A percentile compares a stretch with the other conserved stretches of the same genome.
Evolutionary conservation across 1,140 invertebrate genomes (phyloP).

Genomic region (Listronotus oregonensis): DNA sequence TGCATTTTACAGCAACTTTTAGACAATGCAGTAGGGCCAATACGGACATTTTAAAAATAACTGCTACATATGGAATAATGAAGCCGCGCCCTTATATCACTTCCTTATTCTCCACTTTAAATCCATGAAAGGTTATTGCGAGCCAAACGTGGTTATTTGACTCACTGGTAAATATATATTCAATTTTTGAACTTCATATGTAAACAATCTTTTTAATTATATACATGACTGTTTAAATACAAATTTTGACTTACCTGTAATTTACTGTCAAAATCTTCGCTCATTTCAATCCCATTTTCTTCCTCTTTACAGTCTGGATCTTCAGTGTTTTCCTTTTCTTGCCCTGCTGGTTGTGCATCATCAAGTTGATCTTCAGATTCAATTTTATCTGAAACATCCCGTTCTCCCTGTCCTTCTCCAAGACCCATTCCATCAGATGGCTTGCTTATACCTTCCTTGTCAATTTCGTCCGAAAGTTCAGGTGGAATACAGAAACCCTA

Average conservation of each 20-base stretch:
- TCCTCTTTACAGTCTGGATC: constrained; percentile 87
- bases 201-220: no score
- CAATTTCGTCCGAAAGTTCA: constrained; percentile 73
- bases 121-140: no score
- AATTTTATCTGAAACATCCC: constrained; percentile 93
- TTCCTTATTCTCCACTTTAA: no score
- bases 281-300: constrained; percentile 94
- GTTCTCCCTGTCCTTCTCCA: constrained; percentile 90
- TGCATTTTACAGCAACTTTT: no score
- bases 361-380: constrained; percentile 94
- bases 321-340: constrained; percentile 71
- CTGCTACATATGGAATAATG: no score
- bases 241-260: constrained; percentile 56
- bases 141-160: no score
- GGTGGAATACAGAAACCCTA: constrained; percentile 91
- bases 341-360: constrained; percentile 76
- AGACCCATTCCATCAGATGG: constrained; percentile 77
- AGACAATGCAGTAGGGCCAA: no score
- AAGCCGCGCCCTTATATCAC: no score
- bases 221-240: no score
- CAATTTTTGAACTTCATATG: no score
- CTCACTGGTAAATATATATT: no score
- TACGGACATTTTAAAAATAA: no score
- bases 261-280: constrained; percentile 88
- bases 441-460: constrained; percentile 63